Base-by-base conservation (phyloP, 2,113 vertebrate species). In the Catagonus wagneri region DNA sequence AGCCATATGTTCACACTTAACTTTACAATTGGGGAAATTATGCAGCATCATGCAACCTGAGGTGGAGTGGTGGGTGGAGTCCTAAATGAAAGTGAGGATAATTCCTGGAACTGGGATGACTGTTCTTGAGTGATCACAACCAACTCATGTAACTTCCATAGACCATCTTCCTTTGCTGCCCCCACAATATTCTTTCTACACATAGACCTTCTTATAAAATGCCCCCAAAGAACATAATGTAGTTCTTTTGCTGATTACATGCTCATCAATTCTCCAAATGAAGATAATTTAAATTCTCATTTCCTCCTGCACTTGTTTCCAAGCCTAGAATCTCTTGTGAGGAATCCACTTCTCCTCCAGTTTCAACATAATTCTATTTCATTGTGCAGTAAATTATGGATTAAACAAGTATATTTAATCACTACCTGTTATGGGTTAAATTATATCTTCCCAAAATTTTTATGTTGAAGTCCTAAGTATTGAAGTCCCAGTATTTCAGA, bases 311-410 rank as follows among this genome's bases (percentile, higher is more conserved):
- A 83, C 68, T 92, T 92, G n/a, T 56, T 44, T 88, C 79, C n/a
- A 92, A 83, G 13, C 65, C 14, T 29, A 85, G 32, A 25, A 36
- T 80, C 34, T 94, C 71, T 79, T 92, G 29, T 23, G 11, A 96
- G 25, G 66, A 12, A 32, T 74, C 27, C 14, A 61, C n/a, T 66
- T 66, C 32, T 60, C 58, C 23, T 83, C 63, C 52, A 60, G 52
- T 68, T 90, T 90, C 66, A 90, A 75, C n/a, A 81, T 52, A 17
- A 81, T 69, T 96, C 34, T 75, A 92, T 16, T 54, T 75, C 61
- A 81, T 7, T 68, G 10, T 34, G 58, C 27, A 75, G 23, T 36
- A 85, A 85, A 29, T 69, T 69, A 76, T 56, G 23, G 5, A 75
- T 84, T 56, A 84, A 92, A 44, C 34, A 52, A 65, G 19, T 54